phyloP scores from a whole-genome alignment of 2,797 vertebrate species.

The Anguilla obscura region DNA sequence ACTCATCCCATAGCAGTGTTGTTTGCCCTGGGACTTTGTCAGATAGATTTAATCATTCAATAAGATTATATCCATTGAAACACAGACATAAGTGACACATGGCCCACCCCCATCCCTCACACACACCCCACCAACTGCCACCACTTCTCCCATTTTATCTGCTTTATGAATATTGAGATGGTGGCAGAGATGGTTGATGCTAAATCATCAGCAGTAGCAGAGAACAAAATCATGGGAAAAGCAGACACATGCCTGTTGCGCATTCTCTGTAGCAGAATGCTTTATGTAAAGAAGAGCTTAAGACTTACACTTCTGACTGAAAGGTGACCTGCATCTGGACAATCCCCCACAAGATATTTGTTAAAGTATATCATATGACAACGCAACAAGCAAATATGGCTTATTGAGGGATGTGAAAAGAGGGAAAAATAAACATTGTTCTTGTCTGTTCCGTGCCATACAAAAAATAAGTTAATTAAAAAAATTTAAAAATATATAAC shows the following conservation, averaged over 20 bases:
- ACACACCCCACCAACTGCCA: neutral
- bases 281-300: conserved; percentile 9
- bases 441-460: neutral
- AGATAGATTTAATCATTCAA: conserved; percentile 18
- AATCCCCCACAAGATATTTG: neutral
- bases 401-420: conserved; percentile 18
- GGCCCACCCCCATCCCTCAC: neutral
- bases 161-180: conserved; percentile 3
- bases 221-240: neutral
- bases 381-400: conserved; percentile 25
- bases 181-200: neutral
- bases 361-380: conserved; percentile 31
- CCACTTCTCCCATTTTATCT: neutral
- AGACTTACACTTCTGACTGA: conserved; percentile 6
- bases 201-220: conserved; percentile 6
- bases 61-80: conserved; percentile 10
- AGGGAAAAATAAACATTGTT: conserved; percentile 4
- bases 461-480: conserved; percentile 19
- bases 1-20: neutral
- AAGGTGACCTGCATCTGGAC: neutral
- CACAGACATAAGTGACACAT: neutral
- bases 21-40: neutral
- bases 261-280: neutral
- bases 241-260: neutral
- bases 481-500: neutral